Base-by-base conservation (phyloP, 2,113 vertebrate genomes). In the Phalacrocorax pelagicus region DNA sequence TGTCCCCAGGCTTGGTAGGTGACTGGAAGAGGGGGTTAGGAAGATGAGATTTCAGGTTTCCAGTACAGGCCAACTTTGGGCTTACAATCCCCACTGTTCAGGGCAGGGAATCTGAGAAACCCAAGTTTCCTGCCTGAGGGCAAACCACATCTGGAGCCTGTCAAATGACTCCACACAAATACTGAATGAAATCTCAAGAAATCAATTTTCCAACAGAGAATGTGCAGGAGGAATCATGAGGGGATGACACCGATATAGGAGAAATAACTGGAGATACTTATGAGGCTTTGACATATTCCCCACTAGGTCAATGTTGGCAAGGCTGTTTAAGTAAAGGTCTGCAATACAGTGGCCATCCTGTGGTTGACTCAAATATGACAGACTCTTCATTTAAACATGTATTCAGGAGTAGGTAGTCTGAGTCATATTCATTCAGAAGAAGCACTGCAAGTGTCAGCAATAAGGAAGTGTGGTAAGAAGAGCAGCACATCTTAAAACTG, bases 391-490 rank as follows among this genome's bases (percentile, higher is more conserved):
- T 34, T 27, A 14, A 72, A n/a, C 21, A 22, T 0, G 0, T 3
- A 4, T 42, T 16, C 1, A 7, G 15, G 34, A 32, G 54, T 4
- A 75, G 8, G 34, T 2, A 27, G 29, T 4, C 46, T 0, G 0
- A 46, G 12, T 2, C 46, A 54, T 8, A 23, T 8, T 17, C 22
- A 30, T 6, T 66, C 55, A 30, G 21, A 93, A 18, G 18, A 42
- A 63, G 44, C 29, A 36, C 14, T 10, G 27, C 21, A 30, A 2
- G 21, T 46, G 30, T 24, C 42, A 92, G 63, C 24, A 73, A 15
- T 11, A 78, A 72, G 10, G 46, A 49, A 34, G 8, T 36, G 49
- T 19, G 29, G 22, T 4, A 54, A 18, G 22, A 80, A 71, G 24
- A 42, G 20, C 1, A 55, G 32, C 8, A 32, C 19, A 32, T 14